phyloP scores from a whole-genome alignment of 2,888 invertebrate species.

The Petrolisthes manimaculis region DNA sequence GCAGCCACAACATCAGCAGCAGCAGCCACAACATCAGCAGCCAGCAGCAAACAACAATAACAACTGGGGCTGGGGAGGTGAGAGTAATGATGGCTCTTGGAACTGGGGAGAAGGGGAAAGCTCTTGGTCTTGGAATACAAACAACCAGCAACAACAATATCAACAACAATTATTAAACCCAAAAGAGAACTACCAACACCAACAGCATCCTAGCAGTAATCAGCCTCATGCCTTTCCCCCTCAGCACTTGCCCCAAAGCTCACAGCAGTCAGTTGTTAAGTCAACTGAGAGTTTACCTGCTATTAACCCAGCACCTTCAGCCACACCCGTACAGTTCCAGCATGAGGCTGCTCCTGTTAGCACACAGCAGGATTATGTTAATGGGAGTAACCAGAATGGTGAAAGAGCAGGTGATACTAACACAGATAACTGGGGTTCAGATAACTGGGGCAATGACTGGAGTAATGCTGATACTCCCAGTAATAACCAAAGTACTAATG shows the following conservation, averaged over 20 bases:
- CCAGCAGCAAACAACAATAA: constrained; percentile 17
- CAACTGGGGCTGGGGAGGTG: constrained; percentile 23
- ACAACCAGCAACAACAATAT: constrained; percentile 29
- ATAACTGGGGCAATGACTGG: constrained; percentile 55
- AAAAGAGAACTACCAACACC: constrained; percentile 11
- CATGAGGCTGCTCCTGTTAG: no score
- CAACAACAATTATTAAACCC: constrained; percentile 23
- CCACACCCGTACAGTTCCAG: not conserved
- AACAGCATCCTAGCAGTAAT: constrained; percentile 14
- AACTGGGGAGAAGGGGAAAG: constrained; percentile 44
- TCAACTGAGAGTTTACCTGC: constrained; percentile 16
- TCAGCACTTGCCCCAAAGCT: constrained; percentile 36
- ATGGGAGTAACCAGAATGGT: constrained; percentile 46
- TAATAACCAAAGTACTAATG: constrained; percentile 38
- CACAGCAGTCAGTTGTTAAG: constrained; percentile 35
- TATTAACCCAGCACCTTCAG: constrained; percentile 12
- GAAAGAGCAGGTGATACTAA: not conserved
- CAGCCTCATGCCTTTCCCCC: constrained; percentile 39
- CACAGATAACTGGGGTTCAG: constrained; percentile 42
- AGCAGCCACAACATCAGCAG: constrained; percentile 24
- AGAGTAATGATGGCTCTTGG: constrained; percentile 43
- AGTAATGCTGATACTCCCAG: constrained; percentile 24
- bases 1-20: constrained; percentile 21
- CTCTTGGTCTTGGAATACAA: constrained; percentile 22
- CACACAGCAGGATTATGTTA: constrained; percentile 35